Conservation (phyloP, 2,113 vertebrate species). For the Drymodes brunneopygia region DNA sequence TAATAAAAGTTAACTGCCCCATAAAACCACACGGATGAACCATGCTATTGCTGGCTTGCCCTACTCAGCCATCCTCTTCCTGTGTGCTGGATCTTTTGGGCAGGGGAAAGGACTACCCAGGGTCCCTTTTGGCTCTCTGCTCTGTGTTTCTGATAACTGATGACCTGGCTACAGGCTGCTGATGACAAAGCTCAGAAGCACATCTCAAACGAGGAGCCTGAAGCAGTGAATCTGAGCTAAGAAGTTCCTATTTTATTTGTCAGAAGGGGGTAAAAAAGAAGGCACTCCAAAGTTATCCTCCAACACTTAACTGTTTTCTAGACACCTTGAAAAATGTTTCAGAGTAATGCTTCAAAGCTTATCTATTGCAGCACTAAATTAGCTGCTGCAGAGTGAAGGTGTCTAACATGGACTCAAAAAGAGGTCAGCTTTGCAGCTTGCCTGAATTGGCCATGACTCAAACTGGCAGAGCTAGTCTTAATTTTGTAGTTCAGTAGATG, state of each 20-base stretch:
- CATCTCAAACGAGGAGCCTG: neutral
- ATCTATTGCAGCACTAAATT: neutral
- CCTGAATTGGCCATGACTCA: neutral
- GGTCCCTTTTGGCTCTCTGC: neutral
- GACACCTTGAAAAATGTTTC: neutral
- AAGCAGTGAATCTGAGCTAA: neutral
- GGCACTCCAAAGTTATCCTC: neutral
- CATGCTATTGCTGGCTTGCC: neutral
- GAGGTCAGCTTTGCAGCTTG: neutral
- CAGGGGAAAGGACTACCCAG: neutral
- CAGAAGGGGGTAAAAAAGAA: neutral
- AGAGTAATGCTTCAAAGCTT: neutral
- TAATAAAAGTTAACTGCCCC: constrained; percentile 49
- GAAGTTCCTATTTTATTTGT: neutral
- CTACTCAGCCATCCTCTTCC: neutral
- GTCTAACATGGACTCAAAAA: neutral
- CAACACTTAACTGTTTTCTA: neutral
- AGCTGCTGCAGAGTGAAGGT: neutral
- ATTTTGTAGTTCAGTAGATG: neutral
- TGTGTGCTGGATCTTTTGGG: neutral
- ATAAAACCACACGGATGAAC: constrained; percentile 43
- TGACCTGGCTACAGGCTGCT: neutral
- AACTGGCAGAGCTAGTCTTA: neutral
- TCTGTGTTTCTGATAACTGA: neutral
- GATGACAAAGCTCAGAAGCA: neutral